Base-by-base conservation (phyloP, 2,888 invertebrate genomes). In the Augiades crinisus region DNA sequence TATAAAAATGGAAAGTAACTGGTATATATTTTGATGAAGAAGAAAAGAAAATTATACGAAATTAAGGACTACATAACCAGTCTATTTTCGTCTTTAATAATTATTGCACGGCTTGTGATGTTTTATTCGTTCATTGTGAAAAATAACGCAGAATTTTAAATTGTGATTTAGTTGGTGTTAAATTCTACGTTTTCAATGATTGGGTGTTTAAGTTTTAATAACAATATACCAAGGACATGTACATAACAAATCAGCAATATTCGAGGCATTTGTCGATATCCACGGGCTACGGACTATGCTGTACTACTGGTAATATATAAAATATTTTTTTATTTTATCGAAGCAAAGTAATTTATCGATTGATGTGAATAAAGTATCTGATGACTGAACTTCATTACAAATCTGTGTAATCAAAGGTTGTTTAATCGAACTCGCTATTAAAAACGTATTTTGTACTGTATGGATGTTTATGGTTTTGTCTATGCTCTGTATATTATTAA, bases 151-250 rank as follows among this genome's bases (percentile, higher is more conserved):
- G 19, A 19, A 12, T 30, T 43, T 4, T 3, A 17, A 12, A 12
- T 24, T 17, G 17, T 31, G 30, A 7, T 30, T 43, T 10, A 31
- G 12, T 31, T 22, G 12, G 44, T 38, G 36, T 37, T 13, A n/a
- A 21, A 27, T 58, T 56, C 67, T 12, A 38, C 67, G 66, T 73
- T 75, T 73, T 70, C 70, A 70, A 79, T 81, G 76, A 72, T 74
- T 74, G 76, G 69, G 77, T 77, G 72, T 72, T 67, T 72, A 65
- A 64, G 69, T 76, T 78, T 73, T 67, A 71, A 75, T 66, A 67
- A 74, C 64, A 76, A 66, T 75, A 77, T 75, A 67, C 79, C 81
- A 86, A 87, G 88, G 88, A 88, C 87, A 89, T 89, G 88, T 85
- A 73, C 85, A 83, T 83, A 80, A 66, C 78, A 87, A 87, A 81